These are phyloP conservation scores for Cancer borealis DNA, from an alignment of 2,888 invertebrate genomes.

Conservation along the genomic window DNA sequence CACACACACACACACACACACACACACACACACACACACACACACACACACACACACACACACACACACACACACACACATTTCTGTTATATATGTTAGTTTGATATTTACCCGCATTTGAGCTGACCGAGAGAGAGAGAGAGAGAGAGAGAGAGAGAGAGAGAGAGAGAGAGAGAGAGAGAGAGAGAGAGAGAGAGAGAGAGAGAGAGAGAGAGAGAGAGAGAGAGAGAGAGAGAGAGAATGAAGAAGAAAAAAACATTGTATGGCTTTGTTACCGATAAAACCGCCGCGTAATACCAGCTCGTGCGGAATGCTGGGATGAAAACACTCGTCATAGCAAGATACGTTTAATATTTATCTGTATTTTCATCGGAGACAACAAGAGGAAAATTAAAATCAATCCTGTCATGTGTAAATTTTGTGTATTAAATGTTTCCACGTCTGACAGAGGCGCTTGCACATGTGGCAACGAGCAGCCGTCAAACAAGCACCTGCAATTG, in stretches of 20 bases:
- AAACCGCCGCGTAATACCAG: background rate
- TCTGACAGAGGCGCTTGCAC: background rate
- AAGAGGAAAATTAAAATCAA: background rate
- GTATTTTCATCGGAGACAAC: background rate
- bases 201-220: constrained; percentile 2
- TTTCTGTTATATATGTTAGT: background rate
- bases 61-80: background rate
- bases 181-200: constrained; percentile 38
- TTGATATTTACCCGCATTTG: background rate
- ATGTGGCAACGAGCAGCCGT: background rate
- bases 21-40: constrained; percentile 20
- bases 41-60: constrained; percentile 12
- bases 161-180: constrained; percentile 32
- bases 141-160: no score
- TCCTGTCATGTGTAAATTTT: background rate
- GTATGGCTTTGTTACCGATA: background rate
- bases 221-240: constrained; percentile 40
- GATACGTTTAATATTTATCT: background rate
- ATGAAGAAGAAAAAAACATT: background rate
- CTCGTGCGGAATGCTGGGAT: background rate
- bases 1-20: constrained; percentile 21
- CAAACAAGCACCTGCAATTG: background rate
- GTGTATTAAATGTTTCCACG: background rate
- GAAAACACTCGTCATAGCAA: background rate
- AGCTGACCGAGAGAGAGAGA: background rate